Base-by-base conservation (phyloP, 2,797 vertebrate genomes). In the Hippoglossus hippoglossus region DNA sequence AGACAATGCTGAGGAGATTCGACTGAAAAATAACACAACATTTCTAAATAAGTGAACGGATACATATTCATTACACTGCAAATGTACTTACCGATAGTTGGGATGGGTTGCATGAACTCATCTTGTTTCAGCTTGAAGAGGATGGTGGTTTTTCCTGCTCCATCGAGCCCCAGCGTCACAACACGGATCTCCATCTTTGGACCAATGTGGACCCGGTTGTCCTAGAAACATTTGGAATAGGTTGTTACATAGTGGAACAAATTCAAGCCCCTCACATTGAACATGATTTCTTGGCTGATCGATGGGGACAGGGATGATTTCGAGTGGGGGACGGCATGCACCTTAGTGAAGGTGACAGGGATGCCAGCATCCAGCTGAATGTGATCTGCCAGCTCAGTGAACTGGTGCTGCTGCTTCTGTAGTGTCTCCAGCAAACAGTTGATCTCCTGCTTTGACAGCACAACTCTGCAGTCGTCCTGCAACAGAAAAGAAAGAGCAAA, bases 171-270 rank as follows among this genome's bases (percentile, higher is more conserved):
- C 39, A 99, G 92, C 12, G 98, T 99, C 52, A 99, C 98, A 34
- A 99, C 98, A 0, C 98, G 95, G 85, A 99, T 99, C 94, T 99
- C 98, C 98, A 99, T 99, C 94, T 99, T 99, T 65, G 98, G 98
- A 71, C 98, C 98, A 64, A 99, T 99, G 90, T 99, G 98, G 74
- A 99, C 98, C 71, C 98, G 94, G 90, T 99, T 99, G 92, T 99
- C 98, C 98, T 99, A 77, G 19, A 82, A 77, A 44, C 6, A 13
- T 28, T 34, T 62, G 25, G 34, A 13, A 1, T 11, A 11, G n/a
- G 47, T 49, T 49, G n/a, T 49, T 21, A 9, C 15, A 46, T 7
- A 19, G 16, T 18, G 44, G 6, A 19, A 7, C 39, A 41, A 46
- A 46, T 11, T 19, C 7, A 6, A 39, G 12, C 8, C 7, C 44